Base-by-base conservation (phyloP, 2,113 vertebrate species). In the Phocoena phocoena region DNA sequence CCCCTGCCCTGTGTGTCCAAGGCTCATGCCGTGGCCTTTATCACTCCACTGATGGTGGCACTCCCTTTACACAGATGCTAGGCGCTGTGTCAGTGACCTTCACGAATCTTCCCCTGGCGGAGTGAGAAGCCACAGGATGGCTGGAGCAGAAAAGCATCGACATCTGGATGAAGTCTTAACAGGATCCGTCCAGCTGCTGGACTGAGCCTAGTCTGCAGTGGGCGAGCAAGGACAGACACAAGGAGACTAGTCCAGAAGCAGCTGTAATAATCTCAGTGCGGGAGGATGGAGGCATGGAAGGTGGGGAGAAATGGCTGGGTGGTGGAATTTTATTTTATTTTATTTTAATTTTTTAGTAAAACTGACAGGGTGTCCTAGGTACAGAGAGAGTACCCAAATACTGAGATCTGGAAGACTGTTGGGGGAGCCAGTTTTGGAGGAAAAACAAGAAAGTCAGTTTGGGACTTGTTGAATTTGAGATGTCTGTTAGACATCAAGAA, bases 201-300 rank as follows among this genome's bases (percentile, higher is more conserved):
- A 53, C 67, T 25, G 6, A 62, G 80, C 47, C 28, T 10, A 12
- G 38, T 3, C 18, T 11, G 25, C 2, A 0, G 36, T 0, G 0
- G 13, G 33, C 38, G 1, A 28, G 7, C 21, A 14, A 25, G 31
- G 47, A 20, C 50, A 70, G 86, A n/a, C 0, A 1, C 2, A 3
- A 0, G 33, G 73, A 92, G 41, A 21, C 33, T 3, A 0, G 2
- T 47, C 8, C 4, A 70, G 55, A 65, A 55, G 63, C 33, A 5
- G 38, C 0, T 5, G 67, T 26, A 0, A 1, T 15, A 8, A 41
- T 67, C 25, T 55, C 33, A 0, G 10, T 0, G 1, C 18, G 53
- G 62, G 18, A 58, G 0, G 18, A 13, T 3, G 14, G 33, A 7
- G 8, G 36, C 20, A 3, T 50, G 1, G 6, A 38, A 17, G 74